phyloP scores from a whole-genome alignment of 1,140 invertebrate species.

The Cheumatopsyche charites region DNA sequence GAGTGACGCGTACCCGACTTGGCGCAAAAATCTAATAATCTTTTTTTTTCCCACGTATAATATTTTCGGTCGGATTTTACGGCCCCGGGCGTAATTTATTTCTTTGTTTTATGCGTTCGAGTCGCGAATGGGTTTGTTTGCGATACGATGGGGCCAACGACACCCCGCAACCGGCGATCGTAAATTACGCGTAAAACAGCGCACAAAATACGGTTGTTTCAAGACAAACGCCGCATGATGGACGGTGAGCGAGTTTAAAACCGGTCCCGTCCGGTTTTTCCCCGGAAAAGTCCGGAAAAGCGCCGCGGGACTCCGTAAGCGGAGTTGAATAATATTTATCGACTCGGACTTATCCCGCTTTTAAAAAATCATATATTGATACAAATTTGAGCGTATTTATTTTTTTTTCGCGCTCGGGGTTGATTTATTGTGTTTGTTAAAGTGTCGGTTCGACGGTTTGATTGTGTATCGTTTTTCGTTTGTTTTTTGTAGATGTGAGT shows the following conservation, averaged over 20 bases:
- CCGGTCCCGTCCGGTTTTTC: constrained; percentile 34
- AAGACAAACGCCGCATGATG: constrained; percentile 49
- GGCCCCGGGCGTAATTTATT: constrained; percentile 44
- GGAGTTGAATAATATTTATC: too few species aligned
- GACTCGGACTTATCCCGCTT: background rate
- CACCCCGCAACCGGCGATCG: constrained; percentile 31
- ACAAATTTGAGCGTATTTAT: too few species aligned
- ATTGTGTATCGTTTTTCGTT: too few species aligned
- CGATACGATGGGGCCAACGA: constrained; percentile 16
- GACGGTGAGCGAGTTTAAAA: constrained; percentile 46
- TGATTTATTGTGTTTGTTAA: too few species aligned
- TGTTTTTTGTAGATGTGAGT: too few species aligned
- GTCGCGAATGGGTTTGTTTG: constrained; percentile 40
- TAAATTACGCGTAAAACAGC: constrained; percentile 47
- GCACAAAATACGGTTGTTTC: constrained; percentile 48
- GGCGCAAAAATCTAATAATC: constrained; percentile 46
- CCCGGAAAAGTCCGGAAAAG: too few species aligned
- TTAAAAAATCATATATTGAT: too few species aligned
- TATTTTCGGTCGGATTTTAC: background rate
- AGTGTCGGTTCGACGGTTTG: too few species aligned
- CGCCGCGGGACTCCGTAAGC: too few species aligned
- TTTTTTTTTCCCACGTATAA: constrained; percentile 44
- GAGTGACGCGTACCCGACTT: constrained; percentile 44
- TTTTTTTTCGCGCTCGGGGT: too few species aligned
- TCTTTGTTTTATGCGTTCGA: constrained; percentile 47